Percentiles rank a stretch among this genome's conserved stretches.
Conservation (phyloP, 2,113 vertebrate genomes). For the Trematocara macrostoma region DNA sequence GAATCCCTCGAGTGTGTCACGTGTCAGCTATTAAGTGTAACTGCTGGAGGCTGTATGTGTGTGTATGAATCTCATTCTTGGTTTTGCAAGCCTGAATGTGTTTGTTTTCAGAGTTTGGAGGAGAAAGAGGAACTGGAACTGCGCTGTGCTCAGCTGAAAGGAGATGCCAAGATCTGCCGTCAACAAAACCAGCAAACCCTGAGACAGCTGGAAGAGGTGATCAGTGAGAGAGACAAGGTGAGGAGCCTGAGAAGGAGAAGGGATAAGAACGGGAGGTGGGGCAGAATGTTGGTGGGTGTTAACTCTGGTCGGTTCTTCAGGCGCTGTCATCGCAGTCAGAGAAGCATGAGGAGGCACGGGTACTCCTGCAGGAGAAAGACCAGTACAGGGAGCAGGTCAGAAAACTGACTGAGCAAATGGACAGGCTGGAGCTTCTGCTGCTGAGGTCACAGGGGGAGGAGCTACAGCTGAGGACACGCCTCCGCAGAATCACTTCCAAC, state of each 20-base stretch:
- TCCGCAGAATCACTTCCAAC: slow-evolving; percentile 68
- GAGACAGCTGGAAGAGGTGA: slow-evolving; percentile 88
- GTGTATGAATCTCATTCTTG: background rate
- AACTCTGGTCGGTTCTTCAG: slow-evolving; percentile 49
- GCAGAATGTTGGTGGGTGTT: background rate
- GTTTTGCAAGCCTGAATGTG: background rate
- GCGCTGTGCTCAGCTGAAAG: slow-evolving; percentile 76
- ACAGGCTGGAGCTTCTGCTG: slow-evolving; percentile 83
- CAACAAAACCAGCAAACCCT: slow-evolving; percentile 82
- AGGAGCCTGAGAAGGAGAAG: background rate
- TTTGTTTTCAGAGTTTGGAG: slow-evolving; percentile 71
- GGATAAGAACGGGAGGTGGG: background rate
- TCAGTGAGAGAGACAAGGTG: slow-evolving; percentile 86
- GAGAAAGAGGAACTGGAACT: slow-evolving; percentile 83
- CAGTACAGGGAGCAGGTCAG: slow-evolving; percentile 81
- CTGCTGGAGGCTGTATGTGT: background rate
- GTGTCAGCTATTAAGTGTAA: background rate
- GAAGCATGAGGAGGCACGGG: slow-evolving; percentile 76
- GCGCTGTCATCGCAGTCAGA: slow-evolving; percentile 75
- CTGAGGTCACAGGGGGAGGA: slow-evolving; percentile 80
- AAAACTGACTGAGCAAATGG: slow-evolving; percentile 78
- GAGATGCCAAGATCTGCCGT: slow-evolving; percentile 83
- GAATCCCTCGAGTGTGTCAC: background rate
- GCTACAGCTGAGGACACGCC: slow-evolving; percentile 73
- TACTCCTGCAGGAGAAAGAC: slow-evolving; percentile 82